A percentile compares a stretch with the other conserved stretches of the same genome.
Conservation (phyloP, 2,113 vertebrate genomes). For the Prunella himalayana region DNA sequence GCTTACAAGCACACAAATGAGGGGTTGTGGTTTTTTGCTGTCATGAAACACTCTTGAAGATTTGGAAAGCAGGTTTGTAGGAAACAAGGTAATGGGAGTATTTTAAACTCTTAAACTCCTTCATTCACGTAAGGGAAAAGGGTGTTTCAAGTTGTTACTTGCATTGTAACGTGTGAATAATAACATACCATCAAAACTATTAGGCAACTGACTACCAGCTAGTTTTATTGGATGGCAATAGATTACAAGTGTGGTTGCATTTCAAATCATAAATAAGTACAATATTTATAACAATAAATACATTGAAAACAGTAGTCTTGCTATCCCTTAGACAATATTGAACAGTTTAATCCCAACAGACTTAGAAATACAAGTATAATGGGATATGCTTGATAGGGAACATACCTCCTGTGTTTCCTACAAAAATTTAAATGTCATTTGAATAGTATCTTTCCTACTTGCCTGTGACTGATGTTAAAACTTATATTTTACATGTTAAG, state of each 20-base stretch:
- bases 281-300: background rate
- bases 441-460: background rate
- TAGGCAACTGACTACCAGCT: background rate
- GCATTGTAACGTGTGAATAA: background rate
- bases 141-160: background rate
- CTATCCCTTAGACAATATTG: background rate
- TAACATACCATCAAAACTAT: background rate
- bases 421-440: background rate
- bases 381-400: background rate
- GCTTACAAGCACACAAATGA: background rate
- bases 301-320: background rate
- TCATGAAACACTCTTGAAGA: background rate
- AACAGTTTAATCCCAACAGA: background rate
- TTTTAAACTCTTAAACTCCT: background rate
- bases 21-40: background rate
- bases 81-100: background rate
- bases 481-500: background rate
- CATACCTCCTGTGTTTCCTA: background rate
- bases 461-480: background rate
- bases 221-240: background rate
- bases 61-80: background rate
- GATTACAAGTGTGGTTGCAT: background rate
- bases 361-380: background rate
- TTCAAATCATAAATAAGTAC: background rate
- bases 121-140: background rate